Base-by-base conservation (phyloP, 2,888 invertebrate species). In the Eulithis testata region DNA sequence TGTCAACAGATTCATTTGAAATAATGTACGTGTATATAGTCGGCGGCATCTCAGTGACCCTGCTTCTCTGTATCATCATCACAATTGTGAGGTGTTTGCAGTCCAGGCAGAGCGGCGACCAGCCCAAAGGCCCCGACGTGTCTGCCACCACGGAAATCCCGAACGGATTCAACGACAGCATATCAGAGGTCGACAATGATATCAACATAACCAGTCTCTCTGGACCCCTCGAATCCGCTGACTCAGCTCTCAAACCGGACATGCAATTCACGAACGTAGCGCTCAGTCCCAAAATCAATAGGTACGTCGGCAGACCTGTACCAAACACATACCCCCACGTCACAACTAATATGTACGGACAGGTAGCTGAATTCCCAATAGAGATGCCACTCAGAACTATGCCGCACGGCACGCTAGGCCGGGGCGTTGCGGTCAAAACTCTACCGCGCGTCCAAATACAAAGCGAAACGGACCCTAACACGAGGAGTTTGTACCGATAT, bases 21-120 rank as follows among this genome's bases (percentile, higher is more conserved):
- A 95, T 96, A 75, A 95, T 97, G 85, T 97, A 97, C 89, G 94
- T 97, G 64, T 97, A 97, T 94, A 94, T 97, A 83, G 95, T 96
- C 73, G 95, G 97, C 72, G 96, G 96, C 70, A 94, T 96, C 50
- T 95, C 96, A 36, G 95, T 95, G 12, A 95, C 96, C 11, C 90
- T 97, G 40, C 86, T 97, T 5, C 90, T 97, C 3, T 95, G 97
- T 80, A 94, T 96, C 75, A 94, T 95, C 57, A 91, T 97, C 65
- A 95, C 96, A 56, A 95, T 96, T 68, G 95, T 95, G 3, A 94
- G 96, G 53, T 94, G 97, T 65, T 90, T 96, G 59, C 90, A 96
- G 73, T 95, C 95, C 79, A 95, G 95, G 65, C 95, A 95, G 75
- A 94, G 94, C 56, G 89, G 94, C 37, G 94, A 95, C 70, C 94